Evolutionary conservation across 1,140 invertebrate genomes (phyloP).

Genomic region (Lerema accius): DNA sequence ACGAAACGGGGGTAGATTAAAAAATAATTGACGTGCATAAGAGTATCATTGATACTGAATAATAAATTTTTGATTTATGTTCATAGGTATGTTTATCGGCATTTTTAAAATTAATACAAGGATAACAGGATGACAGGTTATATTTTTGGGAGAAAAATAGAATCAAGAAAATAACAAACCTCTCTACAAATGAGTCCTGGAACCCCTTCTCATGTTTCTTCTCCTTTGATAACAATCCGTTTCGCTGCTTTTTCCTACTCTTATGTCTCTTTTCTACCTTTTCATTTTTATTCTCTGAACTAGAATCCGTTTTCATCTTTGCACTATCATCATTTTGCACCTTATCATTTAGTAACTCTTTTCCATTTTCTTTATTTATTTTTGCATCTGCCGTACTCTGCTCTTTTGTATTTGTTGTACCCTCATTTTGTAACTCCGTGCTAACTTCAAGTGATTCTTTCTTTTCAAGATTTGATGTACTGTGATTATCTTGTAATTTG

Average conservation of each 20-base stretch:
- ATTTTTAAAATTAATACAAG: no score
- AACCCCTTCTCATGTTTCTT: not conserved
- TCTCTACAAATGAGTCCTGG: not conserved
- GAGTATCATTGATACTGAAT: no score
- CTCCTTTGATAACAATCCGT: constrained; percentile 3
- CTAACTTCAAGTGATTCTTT: not conserved
- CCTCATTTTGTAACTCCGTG: not conserved
- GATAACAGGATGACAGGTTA: no score
- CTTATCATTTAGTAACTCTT: not conserved
- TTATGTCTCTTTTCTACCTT: not conserved
- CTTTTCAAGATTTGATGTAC: not conserved
- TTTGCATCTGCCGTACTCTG: not conserved
- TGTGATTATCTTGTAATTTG: not conserved
- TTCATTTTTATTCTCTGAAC: not conserved
- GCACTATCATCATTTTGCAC: not conserved
- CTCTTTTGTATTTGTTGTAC: no score
- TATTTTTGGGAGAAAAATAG: no score
- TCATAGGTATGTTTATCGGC: no score
- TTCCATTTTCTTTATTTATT: not conserved
- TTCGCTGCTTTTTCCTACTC: not conserved
- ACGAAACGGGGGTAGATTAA: no score
- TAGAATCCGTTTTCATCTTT: not conserved
- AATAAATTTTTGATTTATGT: no score
- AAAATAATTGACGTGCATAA: no score
- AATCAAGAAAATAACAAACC: not conserved